These are phyloP conservation scores for Lycia hirtaria DNA, from an alignment of 2,888 invertebrate species.

Conservation along the genomic window DNA sequence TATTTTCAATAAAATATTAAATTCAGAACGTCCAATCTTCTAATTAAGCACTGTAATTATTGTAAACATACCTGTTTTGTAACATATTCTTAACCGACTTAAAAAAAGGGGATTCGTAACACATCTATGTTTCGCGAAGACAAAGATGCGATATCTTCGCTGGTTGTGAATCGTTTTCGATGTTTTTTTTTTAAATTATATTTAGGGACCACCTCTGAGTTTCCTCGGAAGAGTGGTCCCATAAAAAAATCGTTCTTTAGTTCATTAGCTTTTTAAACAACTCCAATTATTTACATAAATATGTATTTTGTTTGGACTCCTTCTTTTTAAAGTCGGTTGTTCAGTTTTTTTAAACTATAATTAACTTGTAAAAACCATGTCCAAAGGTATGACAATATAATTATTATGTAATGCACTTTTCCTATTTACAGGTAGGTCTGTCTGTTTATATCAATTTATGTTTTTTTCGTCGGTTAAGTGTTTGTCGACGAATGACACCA, in stretches of 20 bases:
- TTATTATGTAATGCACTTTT: slow-evolving; percentile 54
- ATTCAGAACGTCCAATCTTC: slow-evolving; percentile 15
- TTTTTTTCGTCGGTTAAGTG: slow-evolving; percentile 31
- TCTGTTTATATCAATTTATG: slow-evolving; percentile 35
- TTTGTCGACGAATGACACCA: slow-evolving; percentile 7
- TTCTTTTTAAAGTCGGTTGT: neutral
- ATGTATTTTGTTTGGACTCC: too few species aligned
- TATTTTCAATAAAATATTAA: neutral
- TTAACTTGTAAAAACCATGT: slow-evolving; percentile 46
- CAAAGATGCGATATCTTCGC: too few species aligned
- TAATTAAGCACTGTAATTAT: slow-evolving; percentile 12
- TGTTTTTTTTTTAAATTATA: too few species aligned
- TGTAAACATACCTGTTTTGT: slow-evolving; percentile 10
- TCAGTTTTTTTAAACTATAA: neutral
- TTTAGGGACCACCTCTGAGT: too few species aligned
- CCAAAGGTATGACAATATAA: slow-evolving; percentile 70
- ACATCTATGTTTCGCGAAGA: too few species aligned
- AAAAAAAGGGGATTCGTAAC: too few species aligned
- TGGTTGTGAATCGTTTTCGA: too few species aligned
- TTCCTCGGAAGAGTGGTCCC: too few species aligned
- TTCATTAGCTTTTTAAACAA: too few species aligned
- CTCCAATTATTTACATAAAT: too few species aligned
- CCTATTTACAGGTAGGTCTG: slow-evolving; percentile 60
- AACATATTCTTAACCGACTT: neutral
- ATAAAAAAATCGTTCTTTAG: too few species aligned